These are phyloP conservation scores for Mesocentrotus franciscanus DNA, from an alignment of 53 echinoderm and acorn worm genomes.

Conservation along the genomic window DNA sequence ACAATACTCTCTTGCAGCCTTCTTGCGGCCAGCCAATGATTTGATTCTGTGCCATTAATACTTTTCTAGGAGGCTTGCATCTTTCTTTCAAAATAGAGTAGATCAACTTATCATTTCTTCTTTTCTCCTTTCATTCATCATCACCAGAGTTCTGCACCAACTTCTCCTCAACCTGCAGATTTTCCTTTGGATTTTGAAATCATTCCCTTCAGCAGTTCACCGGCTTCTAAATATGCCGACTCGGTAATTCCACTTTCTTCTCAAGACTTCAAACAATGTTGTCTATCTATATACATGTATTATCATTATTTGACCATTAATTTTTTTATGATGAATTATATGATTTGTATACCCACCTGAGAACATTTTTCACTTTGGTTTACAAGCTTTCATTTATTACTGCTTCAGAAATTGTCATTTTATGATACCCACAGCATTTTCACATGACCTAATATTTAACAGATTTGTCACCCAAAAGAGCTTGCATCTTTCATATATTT, in stretches of 20 bases:
- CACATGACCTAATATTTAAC: neutral
- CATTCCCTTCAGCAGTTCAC: slow-evolving; percentile 86
- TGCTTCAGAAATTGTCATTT: neutral
- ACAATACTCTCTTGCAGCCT: no score
- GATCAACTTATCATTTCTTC: neutral
- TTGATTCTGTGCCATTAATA: no score
- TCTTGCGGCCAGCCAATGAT: no score
- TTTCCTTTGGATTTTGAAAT: slow-evolving; percentile 78
- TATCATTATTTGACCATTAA: neutral
- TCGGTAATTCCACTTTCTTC: slow-evolving; percentile 60
- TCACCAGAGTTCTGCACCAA: neutral
- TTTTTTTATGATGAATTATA: no score
- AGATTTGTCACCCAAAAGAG: neutral
- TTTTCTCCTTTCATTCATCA: slow-evolving; percentile 20
- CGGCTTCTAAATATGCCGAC: slow-evolving; percentile 82
- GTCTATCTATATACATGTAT: neutral
- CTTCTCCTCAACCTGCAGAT: slow-evolving; percentile 30
- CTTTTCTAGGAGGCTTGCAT: no score
- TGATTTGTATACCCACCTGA: neutral
- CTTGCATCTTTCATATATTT: neutral
- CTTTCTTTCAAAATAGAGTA: neutral
- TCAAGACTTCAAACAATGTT: neutral
- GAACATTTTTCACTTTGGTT: neutral
- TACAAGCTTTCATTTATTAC: neutral
- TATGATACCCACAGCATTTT: neutral